Evolutionary conservation across 2,113 vertebrate species (phyloP).

Genomic region (Osmerus mordax): DNA sequence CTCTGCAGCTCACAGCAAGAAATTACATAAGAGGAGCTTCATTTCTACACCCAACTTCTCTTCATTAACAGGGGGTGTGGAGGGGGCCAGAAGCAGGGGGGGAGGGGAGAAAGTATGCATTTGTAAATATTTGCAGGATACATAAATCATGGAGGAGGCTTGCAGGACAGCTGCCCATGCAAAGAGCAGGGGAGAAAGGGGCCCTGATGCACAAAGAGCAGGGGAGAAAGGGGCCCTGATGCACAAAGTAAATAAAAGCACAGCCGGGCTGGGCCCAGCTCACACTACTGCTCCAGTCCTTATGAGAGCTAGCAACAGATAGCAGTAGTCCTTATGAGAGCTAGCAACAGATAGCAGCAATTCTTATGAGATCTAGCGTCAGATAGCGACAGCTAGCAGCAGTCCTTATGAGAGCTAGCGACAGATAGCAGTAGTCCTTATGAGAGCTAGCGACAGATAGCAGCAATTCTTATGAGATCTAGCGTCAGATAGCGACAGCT

Average conservation of each 20-base stretch:
- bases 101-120: not conserved
- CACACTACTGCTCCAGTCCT: not conserved
- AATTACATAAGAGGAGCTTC: not conserved
- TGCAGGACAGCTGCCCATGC: not conserved
- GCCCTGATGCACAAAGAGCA: not conserved
- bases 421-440: too few species aligned
- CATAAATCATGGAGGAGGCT: constrained; percentile 1
- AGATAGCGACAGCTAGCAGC: too few species aligned
- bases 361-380: too few species aligned
- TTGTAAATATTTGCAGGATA: constrained; percentile 21
- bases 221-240: not conserved
- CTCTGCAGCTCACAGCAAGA: not conserved
- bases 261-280: not conserved
- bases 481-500: too few species aligned
- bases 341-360: too few species aligned
- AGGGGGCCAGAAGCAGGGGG: not conserved
- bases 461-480: too few species aligned
- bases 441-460: too few species aligned
- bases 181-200: not conserved
- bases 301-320: too few species aligned
- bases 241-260: not conserved
- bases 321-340: too few species aligned
- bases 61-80: not conserved
- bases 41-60: not conserved
- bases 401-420: too few species aligned